Base-by-base conservation (phyloP, 2,797 vertebrate species). In the Trematomus bernacchii region DNA sequence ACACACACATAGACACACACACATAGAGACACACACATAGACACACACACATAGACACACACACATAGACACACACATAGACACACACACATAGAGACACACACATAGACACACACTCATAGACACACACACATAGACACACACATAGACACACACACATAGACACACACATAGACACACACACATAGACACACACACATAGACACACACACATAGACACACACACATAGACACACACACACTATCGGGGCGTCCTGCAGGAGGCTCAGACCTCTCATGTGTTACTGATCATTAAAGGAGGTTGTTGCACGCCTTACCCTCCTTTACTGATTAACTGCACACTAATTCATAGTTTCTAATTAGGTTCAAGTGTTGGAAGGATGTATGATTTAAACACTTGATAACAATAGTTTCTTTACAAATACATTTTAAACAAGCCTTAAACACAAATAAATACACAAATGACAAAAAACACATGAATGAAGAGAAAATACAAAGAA, bases 181-280 rank as follows among this genome's bases (percentile, higher is more conserved):
- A 33, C 30, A 33, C 30, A 33, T 23, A 23, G 48, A 62, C 47
- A 62, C 67, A 53, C 53, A 42, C 53, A 44, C 30, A 33, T 7
- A 3, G 23, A 23, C 23, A 53, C 64, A 68, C 63, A 66, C 66
- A 79, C 64, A 80, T 52, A 63, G 66, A 79, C 30, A 54, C 30
- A 33, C 30, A 33, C 30, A 33, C 6, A 33, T 1, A 7, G 1
- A 33, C 6, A 7, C 30, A 64, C 73, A 57, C 60, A 72, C 42
- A 77, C n/a, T n/a, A n/a, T n/a, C n/a, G n/a, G n/a, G n/a, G 66
- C 27, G 44, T 85, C 75, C 88, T 92, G 90, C 44, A 11, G 71
- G 5, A 42, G 27, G 51, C 62, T 80, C 50, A 30, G 44, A 15
- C 60, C 68, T 50, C 73, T 15, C 64, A 51, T 66, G 54, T 71